phyloP scores from a whole-genome alignment of 2,797 vertebrate species.

The Rhyacichthys aspro region DNA sequence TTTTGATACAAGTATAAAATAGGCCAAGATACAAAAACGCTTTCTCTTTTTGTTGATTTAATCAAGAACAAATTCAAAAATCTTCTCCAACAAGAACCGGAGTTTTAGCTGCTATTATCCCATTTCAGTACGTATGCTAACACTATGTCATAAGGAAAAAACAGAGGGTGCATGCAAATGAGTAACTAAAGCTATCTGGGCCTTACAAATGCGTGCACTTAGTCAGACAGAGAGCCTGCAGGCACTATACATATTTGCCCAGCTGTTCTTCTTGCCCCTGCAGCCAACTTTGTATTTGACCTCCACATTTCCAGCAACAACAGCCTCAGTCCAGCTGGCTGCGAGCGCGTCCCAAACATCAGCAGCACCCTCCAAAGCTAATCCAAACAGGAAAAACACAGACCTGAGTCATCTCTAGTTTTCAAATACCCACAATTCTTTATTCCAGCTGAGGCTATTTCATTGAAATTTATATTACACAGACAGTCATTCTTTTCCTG shows the following conservation, averaged over 20 bases:
- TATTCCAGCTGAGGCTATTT: conserved; percentile 16
- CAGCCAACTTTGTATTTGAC: conserved; percentile 60
- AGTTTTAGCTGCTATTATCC: conserved; percentile 20
- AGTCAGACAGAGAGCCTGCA: conserved; percentile 43
- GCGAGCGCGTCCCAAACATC: conserved; percentile 24
- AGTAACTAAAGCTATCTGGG: conserved; percentile 44
- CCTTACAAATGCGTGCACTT: conserved; percentile 26
- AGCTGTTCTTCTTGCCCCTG: conserved; percentile 68
- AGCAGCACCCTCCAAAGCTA: conserved; percentile 39
- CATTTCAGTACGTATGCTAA: conserved; percentile 10
- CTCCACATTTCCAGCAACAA: conserved; percentile 60
- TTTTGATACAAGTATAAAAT: too few species aligned
- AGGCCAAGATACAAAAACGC: too few species aligned
- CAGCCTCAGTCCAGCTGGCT: conserved; percentile 63
- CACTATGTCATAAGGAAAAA: conserved; percentile 19
- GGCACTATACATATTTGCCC: conserved; percentile 45
- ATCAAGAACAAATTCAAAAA: too few species aligned
- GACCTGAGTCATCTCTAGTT: conserved; percentile 47
- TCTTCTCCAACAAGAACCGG: background rate
- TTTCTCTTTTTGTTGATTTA: too few species aligned
- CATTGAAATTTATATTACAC: background rate
- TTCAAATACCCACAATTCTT: conserved; percentile 21
- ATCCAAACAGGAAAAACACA: conserved; percentile 40
- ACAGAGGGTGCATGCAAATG: conserved; percentile 49
- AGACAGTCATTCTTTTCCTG: background rate